Percentiles rank a stretch among this genome's conserved stretches.
These are phyloP conservation scores for Athetis lepigone DNA, from an alignment of 2,888 invertebrate genomes.

Conservation along the genomic window DNA sequence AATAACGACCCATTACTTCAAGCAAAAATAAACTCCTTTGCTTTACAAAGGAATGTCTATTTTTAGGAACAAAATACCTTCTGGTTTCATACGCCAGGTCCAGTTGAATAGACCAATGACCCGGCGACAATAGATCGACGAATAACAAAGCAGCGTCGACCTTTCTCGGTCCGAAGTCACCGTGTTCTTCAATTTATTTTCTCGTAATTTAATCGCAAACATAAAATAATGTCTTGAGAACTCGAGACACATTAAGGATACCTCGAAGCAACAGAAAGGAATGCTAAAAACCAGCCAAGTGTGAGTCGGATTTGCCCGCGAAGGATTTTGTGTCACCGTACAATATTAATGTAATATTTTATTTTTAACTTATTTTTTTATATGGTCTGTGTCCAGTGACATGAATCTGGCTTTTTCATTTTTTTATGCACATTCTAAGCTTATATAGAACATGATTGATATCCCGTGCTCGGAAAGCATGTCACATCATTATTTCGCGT, in stretches of 20 bases:
- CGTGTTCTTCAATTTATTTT: conserved; percentile 24
- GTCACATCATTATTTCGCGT: no score
- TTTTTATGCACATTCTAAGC: no score
- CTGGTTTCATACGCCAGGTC: not conserved
- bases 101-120: not conserved
- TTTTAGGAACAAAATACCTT: not conserved
- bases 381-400: no score
- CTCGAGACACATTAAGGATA: conserved; percentile 29
- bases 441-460: no score
- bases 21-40: not conserved
- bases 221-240: conserved; percentile 32
- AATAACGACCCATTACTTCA: conserved; percentile 3
- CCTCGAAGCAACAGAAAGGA: conserved; percentile 19
- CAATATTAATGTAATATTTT: no score
- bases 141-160: conserved; percentile 21
- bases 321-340: no score
- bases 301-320: no score
- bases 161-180: not conserved
- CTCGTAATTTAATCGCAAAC: conserved; percentile 32
- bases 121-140: not conserved
- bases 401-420: no score
- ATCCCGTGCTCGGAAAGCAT: no score
- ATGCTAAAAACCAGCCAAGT: no score
- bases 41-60: not conserved
- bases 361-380: no score